Base-by-base conservation (phyloP, 35 echinoderm and acorn worm genomes). In the Strongylocentrotus purpuratus region DNA sequence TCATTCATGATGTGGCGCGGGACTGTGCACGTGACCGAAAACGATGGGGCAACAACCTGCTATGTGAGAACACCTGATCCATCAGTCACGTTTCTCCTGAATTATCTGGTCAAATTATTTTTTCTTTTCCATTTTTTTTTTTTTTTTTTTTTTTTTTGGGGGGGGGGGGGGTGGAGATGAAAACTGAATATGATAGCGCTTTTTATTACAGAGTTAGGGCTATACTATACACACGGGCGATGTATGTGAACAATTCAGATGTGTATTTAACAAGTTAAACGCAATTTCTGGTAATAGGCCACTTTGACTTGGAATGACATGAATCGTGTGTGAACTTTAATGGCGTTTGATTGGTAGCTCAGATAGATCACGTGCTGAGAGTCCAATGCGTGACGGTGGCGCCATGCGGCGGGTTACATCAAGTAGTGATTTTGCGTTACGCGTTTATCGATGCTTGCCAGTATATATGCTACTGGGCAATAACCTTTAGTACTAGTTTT, bases 261-360 rank as follows among this genome's bases (percentile, higher is more conserved):
- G 35, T 41, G 35, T 41, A 41, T 41, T 41, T 41, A 41, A 41
- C 22, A 7, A 28, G 20, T 78, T 22, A 22, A 78, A 78, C 5
- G 65, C 20, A 28, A 7, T 78, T 78, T 78, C 65, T 78, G 28
- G n/a, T n/a, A 1, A 3, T 41, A 22, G 65, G 22, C 20, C 65
- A 7, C 28, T 78, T 22, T 78, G 25, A 78, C 28, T 78, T 0
- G 65, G 25, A 22, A 78, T 28, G 20, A n/a, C 65, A 22, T 4
- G 65, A 28, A 78, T 7, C 65, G 25, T 78, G 7, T 28, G 65
- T 78, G 65, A 1, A 28, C 0, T 8, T 15, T 78, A 3, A 22
- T 78, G 65, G 65, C 65, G 65, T 78, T n/a, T 78, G n/a, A 78
- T 78, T 78, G 65, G 65, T 78, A 78, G 65, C 65, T 78, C 6